Evolutionary conservation across 2,888 invertebrate genomes (phyloP).

Genomic region (Mechanitis messenoides): DNA sequence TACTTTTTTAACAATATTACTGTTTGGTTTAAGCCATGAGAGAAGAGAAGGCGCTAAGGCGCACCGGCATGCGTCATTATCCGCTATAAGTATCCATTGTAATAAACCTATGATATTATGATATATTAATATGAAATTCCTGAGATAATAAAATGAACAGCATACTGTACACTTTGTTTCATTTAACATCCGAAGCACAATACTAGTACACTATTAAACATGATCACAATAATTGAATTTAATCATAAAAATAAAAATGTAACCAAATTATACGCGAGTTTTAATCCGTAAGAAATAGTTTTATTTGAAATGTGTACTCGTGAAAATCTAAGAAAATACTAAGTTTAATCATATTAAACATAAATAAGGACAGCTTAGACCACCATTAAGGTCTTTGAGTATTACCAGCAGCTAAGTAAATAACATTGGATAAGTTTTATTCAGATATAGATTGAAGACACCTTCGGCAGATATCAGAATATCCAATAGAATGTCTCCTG

Average conservation of each 20-base stretch:
- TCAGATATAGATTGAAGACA: no score
- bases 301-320: no score
- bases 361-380: no score
- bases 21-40: neutral
- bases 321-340: no score
- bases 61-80: slow-evolving; percentile 64
- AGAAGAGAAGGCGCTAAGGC: slow-evolving; percentile 43
- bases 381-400: no score
- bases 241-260: neutral
- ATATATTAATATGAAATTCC: slow-evolving; percentile 64
- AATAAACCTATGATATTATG: slow-evolving; percentile 70
- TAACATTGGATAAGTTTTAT: no score
- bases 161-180: slow-evolving; percentile 57
- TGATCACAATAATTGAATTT: no score
- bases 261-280: neutral
- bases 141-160: slow-evolving; percentile 69
- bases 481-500: no score
- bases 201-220: neutral
- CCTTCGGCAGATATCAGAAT: no score
- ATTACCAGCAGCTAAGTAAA: no score
- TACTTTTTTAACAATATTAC: neutral
- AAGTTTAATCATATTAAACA: neutral
- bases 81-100: slow-evolving; percentile 67
- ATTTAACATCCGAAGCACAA: slow-evolving; percentile 31
- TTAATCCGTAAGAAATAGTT: no score